phyloP scores from a whole-genome alignment of 2,797 vertebrate genomes.

The Selene dorsalis region DNA sequence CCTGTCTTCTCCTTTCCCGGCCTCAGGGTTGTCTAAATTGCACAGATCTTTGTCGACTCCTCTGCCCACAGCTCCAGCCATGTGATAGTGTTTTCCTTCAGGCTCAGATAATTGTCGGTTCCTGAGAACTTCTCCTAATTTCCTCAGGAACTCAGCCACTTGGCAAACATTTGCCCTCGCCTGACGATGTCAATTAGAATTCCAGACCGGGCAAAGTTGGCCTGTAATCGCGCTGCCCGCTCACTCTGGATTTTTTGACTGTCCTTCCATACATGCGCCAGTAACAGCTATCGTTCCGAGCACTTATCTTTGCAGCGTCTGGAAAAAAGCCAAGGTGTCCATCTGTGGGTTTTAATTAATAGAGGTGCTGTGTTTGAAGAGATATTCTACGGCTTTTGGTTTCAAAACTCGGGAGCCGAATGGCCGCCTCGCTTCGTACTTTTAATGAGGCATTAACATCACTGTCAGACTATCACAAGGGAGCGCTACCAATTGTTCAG shows the following conservation, averaged over 20 bases:
- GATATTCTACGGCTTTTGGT: conserved; percentile 49
- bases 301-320: conserved; percentile 31
- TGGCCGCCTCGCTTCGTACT: conserved; percentile 51
- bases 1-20: not conserved
- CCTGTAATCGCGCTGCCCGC: conserved; percentile 21
- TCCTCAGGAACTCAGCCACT: conserved; percentile 47
- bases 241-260: conserved; percentile 33
- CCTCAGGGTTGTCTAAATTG: not conserved
- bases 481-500: conserved; percentile 58
- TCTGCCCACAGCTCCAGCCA: not conserved
- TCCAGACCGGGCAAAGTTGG: conserved; percentile 32
- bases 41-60: conserved; percentile 13
- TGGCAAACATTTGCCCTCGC: conserved; percentile 49
- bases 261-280: conserved; percentile 21
- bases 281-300: conserved; percentile 37
- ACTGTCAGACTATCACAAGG: conserved; percentile 64
- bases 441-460: conserved; percentile 79
- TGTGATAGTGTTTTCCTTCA: conserved; percentile 30
- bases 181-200: conserved; percentile 43
- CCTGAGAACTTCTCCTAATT: conserved; percentile 47
- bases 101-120: conserved; percentile 50
- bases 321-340: conserved; percentile 65
- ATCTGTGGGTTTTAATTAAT: conserved; percentile 71
- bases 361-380: conserved; percentile 57
- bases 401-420: conserved; percentile 57